Evolutionary conservation across 2,888 invertebrate species (phyloP), one percentile per base, ranked within the genome.

Genomic region (Ophioninae sp.): DNA sequence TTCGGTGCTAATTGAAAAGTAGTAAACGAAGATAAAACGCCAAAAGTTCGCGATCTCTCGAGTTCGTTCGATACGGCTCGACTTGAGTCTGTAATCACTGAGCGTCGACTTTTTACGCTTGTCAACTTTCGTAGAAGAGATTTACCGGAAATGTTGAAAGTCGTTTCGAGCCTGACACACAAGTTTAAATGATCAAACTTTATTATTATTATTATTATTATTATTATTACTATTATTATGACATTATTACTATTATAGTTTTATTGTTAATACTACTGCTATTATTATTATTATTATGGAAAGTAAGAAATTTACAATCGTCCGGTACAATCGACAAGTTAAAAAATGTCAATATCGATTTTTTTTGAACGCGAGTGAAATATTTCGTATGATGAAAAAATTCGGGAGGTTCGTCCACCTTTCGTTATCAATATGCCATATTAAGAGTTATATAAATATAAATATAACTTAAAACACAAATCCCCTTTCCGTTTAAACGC

Each of bases 381-480:
- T 81, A 73, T 67, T 56, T 79, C 56, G 59, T 37, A 78, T 72
- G 72, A 73, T n/a, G 30, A n/a, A 0, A 79, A 65, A 37, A 51
- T 44, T 69, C 74, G 39, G 23, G 68, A 74, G 56, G 10, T 22
- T 78, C 51, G 74, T 41, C 5, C 41, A 5, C 10, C 56, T 83
- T 84, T 74, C 75, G 68, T 84, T 78, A 61, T 61, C 72, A 82
- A 76, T 83, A 87, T 85, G 86, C 86, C 86, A 88, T 87, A 86
- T 85, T 88, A 87, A 88, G 75, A 84, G 83, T 85, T 84, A 69
- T 79, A 77, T 30, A 79, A 87, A 77, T 80, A 81, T 87, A 85
- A 79, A 86, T 82, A 30, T 30, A 30, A 30, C 30, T 30, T 30
- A 30, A 1, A 30, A 30, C 30, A 30, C 3, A 30, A 30, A 30